phyloP scores from a whole-genome alignment of 2,888 invertebrate species.

The Athripsodes cinereus region DNA sequence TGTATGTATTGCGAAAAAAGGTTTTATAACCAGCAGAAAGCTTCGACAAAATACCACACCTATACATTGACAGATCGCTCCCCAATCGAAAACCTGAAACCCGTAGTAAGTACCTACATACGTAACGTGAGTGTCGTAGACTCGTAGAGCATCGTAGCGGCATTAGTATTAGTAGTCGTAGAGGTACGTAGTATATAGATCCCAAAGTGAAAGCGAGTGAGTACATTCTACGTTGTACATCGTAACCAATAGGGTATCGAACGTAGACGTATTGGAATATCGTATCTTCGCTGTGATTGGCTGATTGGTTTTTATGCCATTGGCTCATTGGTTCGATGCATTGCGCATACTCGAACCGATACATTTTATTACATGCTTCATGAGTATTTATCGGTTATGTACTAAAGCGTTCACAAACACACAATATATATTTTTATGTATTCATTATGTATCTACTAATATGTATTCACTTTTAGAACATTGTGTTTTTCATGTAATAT shows the following conservation, averaged over 20 bases:
- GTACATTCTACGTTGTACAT: constrained; percentile 11
- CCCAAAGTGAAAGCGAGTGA: constrained; percentile 2
- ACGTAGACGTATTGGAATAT: constrained; percentile 27
- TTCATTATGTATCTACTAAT: background rate
- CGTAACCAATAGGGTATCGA: constrained; percentile 27
- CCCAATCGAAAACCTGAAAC: too few species aligned
- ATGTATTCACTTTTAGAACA: too few species aligned
- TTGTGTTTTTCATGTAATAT: too few species aligned
- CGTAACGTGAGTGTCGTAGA: too few species aligned
- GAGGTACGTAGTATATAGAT: background rate
- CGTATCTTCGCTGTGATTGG: constrained; percentile 38
- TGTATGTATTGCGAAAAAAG: too few species aligned
- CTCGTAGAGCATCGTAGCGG: too few species aligned
- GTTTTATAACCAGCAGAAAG: too few species aligned
- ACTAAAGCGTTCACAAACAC: constrained; percentile 9
- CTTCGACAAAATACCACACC: too few species aligned
- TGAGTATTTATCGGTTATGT: constrained; percentile 22
- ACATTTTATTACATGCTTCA: constrained; percentile 29
- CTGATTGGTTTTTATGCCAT: constrained; percentile 55
- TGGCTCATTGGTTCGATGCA: constrained; percentile 42
- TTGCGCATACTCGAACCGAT: constrained; percentile 56
- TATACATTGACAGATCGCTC: too few species aligned
- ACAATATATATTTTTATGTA: too few species aligned
- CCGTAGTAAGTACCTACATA: too few species aligned
- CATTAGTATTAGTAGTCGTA: too few species aligned